phyloP scores from a whole-genome alignment of 2,888 invertebrate species.

The Pyrgus malvae region DNA sequence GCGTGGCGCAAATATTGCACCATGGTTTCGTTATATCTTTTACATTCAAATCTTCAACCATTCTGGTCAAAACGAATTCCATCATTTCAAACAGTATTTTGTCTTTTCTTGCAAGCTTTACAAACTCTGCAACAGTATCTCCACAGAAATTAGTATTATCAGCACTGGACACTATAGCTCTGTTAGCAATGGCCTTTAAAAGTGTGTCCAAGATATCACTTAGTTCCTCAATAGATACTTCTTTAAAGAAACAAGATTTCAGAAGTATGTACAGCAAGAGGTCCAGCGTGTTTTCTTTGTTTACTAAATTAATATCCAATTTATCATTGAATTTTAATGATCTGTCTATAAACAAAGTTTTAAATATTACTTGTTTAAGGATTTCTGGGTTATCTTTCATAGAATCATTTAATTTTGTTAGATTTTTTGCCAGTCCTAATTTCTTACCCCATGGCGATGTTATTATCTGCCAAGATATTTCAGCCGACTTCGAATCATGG shows the following conservation, averaged over 20 bases:
- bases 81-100: constrained; percentile 81
- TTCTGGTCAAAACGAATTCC: constrained; percentile 74
- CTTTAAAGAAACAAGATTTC: constrained; percentile 65
- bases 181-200: constrained; percentile 60
- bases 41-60: constrained; percentile 73
- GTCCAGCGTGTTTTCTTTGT: constrained; percentile 56
- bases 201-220: constrained; percentile 64
- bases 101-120: constrained; percentile 59
- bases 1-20: constrained; percentile 66
- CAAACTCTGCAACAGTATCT: constrained; percentile 54
- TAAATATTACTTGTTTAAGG: constrained; percentile 55
- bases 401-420: constrained; percentile 42
- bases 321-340: constrained; percentile 48
- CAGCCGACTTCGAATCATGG: constrained; percentile 50
- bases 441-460: constrained; percentile 63
- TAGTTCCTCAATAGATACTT: constrained; percentile 58
- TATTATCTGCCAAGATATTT: constrained; percentile 57
- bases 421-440: constrained; percentile 47
- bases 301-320: constrained; percentile 52
- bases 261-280: constrained; percentile 67
- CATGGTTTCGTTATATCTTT: constrained; percentile 60
- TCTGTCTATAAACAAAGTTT: constrained; percentile 55
- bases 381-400: constrained; percentile 46
- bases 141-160: constrained; percentile 51
- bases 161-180: constrained; percentile 55